phyloP scores from a whole-genome alignment of 1,140 invertebrate genomes.

The Lepeophtheirus salmonis region DNA sequence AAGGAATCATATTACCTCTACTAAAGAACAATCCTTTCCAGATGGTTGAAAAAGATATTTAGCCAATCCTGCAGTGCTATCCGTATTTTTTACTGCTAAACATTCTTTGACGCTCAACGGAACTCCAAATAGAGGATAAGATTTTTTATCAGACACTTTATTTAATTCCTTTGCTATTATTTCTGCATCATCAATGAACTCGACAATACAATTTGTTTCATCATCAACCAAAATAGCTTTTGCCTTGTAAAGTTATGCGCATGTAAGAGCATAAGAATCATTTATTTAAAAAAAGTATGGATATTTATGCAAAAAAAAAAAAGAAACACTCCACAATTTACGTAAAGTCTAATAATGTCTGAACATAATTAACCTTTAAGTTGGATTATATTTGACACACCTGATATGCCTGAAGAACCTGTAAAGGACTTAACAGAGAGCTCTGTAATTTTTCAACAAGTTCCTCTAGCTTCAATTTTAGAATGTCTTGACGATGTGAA shows the following conservation, averaged over 20 bases:
- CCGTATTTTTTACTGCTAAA: background rate
- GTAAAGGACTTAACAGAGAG: background rate
- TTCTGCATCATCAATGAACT: constrained; percentile 10
- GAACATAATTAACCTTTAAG: background rate
- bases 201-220: constrained; percentile 16
- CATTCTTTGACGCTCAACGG: constrained; percentile 7
- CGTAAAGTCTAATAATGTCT: background rate
- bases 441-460: background rate
- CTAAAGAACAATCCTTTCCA: constrained; percentile 25
- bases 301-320: background rate
- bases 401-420: background rate
- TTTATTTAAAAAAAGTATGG: background rate
- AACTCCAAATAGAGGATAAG: background rate
- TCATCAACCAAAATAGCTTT: constrained; percentile 1
- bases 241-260: background rate
- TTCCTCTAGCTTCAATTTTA: too few relatives aligned
- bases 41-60: constrained; percentile 27
- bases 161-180: background rate
- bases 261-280: background rate
- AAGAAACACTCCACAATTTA: background rate
- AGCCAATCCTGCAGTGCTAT: constrained; percentile 3
- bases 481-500: too few relatives aligned
- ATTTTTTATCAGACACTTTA: background rate
- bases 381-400: background rate
- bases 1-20: background rate